Evolutionary conservation across 2,113 vertebrate genomes (phyloP).

Genomic region (Oreotrochilus melanogaster): DNA sequence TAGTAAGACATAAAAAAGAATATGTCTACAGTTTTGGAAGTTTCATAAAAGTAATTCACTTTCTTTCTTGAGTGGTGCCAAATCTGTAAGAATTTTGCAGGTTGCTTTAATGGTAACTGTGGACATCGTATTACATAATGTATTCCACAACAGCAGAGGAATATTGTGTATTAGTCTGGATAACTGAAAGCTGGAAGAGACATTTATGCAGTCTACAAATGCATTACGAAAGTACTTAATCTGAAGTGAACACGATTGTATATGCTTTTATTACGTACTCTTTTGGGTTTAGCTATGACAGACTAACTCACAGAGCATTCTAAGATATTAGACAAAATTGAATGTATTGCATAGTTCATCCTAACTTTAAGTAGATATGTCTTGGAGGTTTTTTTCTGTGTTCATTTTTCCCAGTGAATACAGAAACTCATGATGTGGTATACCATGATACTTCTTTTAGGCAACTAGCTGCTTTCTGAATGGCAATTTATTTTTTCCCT

Average conservation of each 20-base stretch:
- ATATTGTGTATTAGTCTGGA: slow-evolving; percentile 17
- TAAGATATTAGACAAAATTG: slow-evolving; percentile 8
- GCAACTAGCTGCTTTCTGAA: slow-evolving; percentile 27
- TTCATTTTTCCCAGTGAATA: not conserved
- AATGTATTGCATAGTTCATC: not conserved
- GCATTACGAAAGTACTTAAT: slow-evolving; percentile 60
- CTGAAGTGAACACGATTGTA: slow-evolving; percentile 20
- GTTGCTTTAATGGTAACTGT: not conserved
- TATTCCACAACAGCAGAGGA: slow-evolving; percentile 8
- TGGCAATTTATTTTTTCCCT: slow-evolving; percentile 30
- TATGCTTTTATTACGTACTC: slow-evolving; percentile 4
- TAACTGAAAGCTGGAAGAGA: slow-evolving; percentile 3
- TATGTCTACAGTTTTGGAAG: not conserved
- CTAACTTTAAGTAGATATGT: not conserved
- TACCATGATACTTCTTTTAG: not conserved
- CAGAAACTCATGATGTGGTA: not conserved
- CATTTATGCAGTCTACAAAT: slow-evolving; percentile 44
- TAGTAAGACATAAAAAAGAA: not conserved
- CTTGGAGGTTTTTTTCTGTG: rapidly evolving
- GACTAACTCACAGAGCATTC: not conserved
- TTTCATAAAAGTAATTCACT: not conserved
- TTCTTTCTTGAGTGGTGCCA: not conserved
- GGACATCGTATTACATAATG: not conserved
- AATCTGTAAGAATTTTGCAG: not conserved
- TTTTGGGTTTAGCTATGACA: slow-evolving; percentile 10